phyloP scores from a whole-genome alignment of 2,888 invertebrate species.

The Troides oblongomaculatus region DNA sequence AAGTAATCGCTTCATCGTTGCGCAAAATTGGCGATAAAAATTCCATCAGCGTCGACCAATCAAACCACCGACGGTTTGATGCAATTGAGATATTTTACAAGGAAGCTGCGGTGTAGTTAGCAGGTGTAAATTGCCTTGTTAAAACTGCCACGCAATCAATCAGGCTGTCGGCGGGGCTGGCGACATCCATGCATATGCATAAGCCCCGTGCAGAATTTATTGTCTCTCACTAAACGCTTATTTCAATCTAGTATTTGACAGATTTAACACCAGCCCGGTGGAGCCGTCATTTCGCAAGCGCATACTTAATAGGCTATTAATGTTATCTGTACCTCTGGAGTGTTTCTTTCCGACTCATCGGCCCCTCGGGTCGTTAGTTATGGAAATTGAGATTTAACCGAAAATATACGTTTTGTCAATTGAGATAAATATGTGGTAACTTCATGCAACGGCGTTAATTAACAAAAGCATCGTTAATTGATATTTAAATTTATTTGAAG shows the following conservation, averaged over 20 bases:
- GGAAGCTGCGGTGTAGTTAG: constrained; percentile 54
- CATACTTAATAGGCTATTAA: constrained; percentile 9
- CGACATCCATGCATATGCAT: constrained; percentile 29
- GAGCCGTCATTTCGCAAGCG: constrained; percentile 5
- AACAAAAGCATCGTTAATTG: not conserved
- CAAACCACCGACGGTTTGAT: constrained; percentile 22
- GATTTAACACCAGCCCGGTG: constrained; percentile 1
- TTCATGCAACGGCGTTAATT: not conserved
- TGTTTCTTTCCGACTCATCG: not conserved
- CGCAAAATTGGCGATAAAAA: constrained; percentile 32
- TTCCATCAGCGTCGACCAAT: constrained; percentile 21
- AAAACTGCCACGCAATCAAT: constrained; percentile 56
- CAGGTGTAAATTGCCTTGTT: constrained; percentile 72
- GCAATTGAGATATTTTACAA: constrained; percentile 47
- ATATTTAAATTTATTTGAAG: not conserved
- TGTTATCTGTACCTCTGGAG: constrained; percentile 1
- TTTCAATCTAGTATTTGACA: constrained; percentile 19
- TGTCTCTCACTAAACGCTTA: constrained; percentile 5
- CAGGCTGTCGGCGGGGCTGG: constrained; percentile 45
- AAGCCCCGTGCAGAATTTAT: constrained; percentile 18
- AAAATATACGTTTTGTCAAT: not conserved
- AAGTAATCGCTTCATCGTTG: constrained; percentile 28
- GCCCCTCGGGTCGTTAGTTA: constrained; percentile 1
- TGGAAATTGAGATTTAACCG: not conserved
- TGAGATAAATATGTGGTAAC: not conserved